phyloP scores from a whole-genome alignment of 2,113 vertebrate genomes.

The Sinocyclocheilus anshuiensis region DNA sequence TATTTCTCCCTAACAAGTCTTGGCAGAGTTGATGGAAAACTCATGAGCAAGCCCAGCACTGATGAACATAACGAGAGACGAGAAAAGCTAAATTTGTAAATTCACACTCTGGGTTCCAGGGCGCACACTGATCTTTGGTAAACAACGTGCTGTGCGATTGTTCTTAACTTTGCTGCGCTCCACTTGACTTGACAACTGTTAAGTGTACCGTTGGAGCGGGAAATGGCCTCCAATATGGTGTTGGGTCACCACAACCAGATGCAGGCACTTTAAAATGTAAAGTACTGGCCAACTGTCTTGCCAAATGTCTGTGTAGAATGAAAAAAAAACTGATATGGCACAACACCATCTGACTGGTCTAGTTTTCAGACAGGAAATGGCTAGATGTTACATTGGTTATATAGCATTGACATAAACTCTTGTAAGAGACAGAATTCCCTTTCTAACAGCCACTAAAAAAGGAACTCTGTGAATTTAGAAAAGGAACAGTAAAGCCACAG shows the following conservation, averaged over 20 bases:
- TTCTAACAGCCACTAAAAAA: conserved; percentile 11
- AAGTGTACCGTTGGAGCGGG: neutral
- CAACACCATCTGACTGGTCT: conserved; percentile 22
- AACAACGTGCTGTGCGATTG: conserved; percentile 30
- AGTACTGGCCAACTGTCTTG: conserved; percentile 8
- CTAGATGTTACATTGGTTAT: neutral
- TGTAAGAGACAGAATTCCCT: neutral
- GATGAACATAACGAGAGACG: conserved; percentile 23
- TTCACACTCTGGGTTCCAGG: conserved; percentile 31
- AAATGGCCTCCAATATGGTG: neutral
- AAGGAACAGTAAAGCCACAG: conserved; percentile 11
- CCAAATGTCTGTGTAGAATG: neutral
- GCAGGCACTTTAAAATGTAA: conserved; percentile 25
- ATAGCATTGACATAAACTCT: neutral
- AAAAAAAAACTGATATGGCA: conserved; percentile 19
- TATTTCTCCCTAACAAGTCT: conserved; percentile 7
- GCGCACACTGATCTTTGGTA: conserved; percentile 11
- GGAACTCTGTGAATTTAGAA: neutral
- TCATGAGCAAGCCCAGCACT: conserved; percentile 22
- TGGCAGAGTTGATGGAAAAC: conserved; percentile 38
- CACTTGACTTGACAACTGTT: conserved; percentile 18
- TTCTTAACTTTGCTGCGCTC: conserved; percentile 42
- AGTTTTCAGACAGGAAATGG: neutral
- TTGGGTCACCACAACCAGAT: conserved; percentile 15
- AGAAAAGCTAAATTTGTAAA: conserved; percentile 23